Conservation (phyloP, 2,888 invertebrate genomes). For the Cheilosia vernalis region DNA sequence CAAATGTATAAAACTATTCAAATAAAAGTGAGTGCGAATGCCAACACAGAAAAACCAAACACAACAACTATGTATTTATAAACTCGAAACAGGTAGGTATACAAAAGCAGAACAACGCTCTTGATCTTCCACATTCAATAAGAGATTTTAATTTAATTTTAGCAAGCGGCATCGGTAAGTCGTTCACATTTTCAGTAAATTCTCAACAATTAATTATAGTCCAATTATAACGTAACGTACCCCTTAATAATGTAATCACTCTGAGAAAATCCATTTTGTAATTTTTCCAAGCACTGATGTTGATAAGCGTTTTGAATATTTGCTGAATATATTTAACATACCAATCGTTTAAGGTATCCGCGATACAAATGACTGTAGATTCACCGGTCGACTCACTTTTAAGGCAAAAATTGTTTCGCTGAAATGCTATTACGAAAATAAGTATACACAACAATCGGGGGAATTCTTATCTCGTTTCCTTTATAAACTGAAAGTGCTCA, state of each 20-base stretch:
- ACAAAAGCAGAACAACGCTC: neutral
- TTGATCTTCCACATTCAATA: slow-evolving; percentile 25
- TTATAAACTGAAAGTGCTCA: slow-evolving; percentile 60
- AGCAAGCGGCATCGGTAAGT: slow-evolving; percentile 8
- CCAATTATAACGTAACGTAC: slow-evolving; percentile 29
- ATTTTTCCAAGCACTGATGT: slow-evolving; percentile 3
- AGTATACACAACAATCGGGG: slow-evolving; percentile 26
- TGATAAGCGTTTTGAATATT: slow-evolving; percentile 23
- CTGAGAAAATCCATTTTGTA: slow-evolving; percentile 52
- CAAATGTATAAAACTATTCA: neutral
- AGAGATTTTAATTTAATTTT: slow-evolving; percentile 2
- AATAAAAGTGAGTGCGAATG: neutral
- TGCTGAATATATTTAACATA: slow-evolving; percentile 52
- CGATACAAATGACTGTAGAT: slow-evolving; percentile 58
- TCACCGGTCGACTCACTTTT: slow-evolving; percentile 56
- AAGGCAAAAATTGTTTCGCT: slow-evolving; percentile 40
- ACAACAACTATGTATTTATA: slow-evolving; percentile 1
- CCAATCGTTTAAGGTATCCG: slow-evolving; percentile 47
- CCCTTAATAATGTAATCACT: slow-evolving; percentile 53
- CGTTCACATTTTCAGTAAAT: slow-evolving; percentile 10
- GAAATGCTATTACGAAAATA: slow-evolving; percentile 28
- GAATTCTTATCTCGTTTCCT: slow-evolving; percentile 63
- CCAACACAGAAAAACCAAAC: neutral
- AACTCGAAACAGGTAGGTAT: neutral
- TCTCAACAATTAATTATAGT: neutral